phyloP scores from a whole-genome alignment of 1,140 invertebrate species.

The Drosophila repleta region DNA sequence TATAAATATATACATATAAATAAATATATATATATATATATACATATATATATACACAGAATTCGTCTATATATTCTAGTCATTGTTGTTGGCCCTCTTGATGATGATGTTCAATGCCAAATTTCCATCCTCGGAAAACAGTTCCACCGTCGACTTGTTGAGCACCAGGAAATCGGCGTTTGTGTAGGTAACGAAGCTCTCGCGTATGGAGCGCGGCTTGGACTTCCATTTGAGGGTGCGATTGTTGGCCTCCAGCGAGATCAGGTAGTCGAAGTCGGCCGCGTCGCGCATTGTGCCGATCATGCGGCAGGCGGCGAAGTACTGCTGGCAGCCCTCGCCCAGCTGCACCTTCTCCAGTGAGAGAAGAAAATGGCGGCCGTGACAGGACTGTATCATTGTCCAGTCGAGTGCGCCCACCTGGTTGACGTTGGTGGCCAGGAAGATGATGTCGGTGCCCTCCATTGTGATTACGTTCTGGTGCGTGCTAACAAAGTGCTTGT shows the following conservation, averaged over 20 bases:
- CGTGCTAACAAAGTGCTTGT: constrained; percentile 97
- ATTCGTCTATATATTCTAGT: not conserved
- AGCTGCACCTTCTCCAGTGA: constrained; percentile 99
- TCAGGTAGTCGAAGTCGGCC: constrained; percentile 98
- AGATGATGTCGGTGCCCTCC: constrained; percentile 98
- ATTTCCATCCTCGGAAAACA: constrained; percentile 99
- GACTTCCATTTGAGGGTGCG: constrained; percentile 99
- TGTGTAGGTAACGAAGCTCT: constrained; percentile 98
- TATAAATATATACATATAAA: not conserved
- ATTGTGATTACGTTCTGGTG: constrained; percentile 99
- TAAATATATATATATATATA: not conserved
- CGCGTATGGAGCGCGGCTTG: constrained; percentile 98
- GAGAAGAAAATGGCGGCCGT: constrained; percentile 99
- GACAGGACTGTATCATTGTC: constrained; percentile 99
- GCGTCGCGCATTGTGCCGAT: constrained; percentile 99
- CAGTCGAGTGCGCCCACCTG: constrained; percentile 99
- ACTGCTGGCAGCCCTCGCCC: constrained; percentile 98
- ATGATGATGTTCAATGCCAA: constrained; percentile 99
- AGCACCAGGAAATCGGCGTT: constrained; percentile 99
- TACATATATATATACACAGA: not conserved
- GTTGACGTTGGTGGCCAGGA: constrained; percentile 99
- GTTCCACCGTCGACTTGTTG: constrained; percentile 98
- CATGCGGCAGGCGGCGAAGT: constrained; percentile 99
- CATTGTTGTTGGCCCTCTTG: constrained; percentile 8
- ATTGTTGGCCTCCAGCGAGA: constrained; percentile 97